Evolutionary conservation across 2,113 vertebrate genomes (phyloP), one percentile per base, ranked within the genome.

Genomic region (Mirza zaza): DNA sequence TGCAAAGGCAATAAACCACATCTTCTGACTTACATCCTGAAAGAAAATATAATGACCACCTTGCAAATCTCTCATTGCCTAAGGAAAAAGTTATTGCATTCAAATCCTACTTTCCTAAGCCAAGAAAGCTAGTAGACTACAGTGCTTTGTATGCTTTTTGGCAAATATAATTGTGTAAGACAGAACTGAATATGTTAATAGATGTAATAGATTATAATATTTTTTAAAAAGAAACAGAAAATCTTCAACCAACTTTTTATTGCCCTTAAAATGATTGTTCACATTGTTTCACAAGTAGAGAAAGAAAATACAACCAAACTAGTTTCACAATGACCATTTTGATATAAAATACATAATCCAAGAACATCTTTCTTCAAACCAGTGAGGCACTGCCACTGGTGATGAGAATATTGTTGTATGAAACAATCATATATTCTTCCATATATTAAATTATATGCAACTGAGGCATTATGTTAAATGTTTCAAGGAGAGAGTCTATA

Each of bases 181-280:
- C 12, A 94, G 18, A 94, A 83, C 32, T 9, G 32, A 77, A 48
- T 73, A 68, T 76, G 20, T 61, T 34, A 68, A 92, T 15, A 85
- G 45, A 88, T 82, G 5, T n/a, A 83, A 75, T 25, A 42, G 1
- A 63, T 87, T 93, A 79, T 39, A 85, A 27, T 76, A 82, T 18
- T 42, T 82, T 75, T 87, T 55, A 92, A 87, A 91, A 90, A 5
- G 29, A 95, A 71, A 97, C 84, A 87, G 68, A 96, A 87, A 79
- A 13, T 73, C 36, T 94, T 94, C 67, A 94, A 90, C 65, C 80
- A 80, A 75, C 9, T 39, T 96, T 97, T 97, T 98, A 84, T 97
- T 98, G 55, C 93, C 59, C 70, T 97, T 97, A 81, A 96, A 97
- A 95, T 61, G 63, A 61, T 76, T n/a, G 25, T 77, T 85, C 81